These are phyloP conservation scores for Phoenoteleia sp. DNA, from an alignment of 2,888 invertebrate species.

Conservation along the genomic window DNA sequence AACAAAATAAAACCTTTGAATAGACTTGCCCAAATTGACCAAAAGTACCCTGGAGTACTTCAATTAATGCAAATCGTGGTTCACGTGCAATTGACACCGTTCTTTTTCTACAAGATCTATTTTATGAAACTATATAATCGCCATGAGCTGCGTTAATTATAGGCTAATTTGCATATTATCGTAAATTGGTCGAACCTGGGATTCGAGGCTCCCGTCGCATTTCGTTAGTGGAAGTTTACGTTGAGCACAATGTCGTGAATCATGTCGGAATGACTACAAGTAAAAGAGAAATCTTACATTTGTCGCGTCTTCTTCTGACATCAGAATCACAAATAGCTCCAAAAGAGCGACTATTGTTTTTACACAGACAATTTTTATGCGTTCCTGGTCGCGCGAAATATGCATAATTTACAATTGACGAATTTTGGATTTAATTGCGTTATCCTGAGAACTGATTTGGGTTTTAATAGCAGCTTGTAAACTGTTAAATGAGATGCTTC, in stretches of 20 bases:
- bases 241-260: slow-evolving; percentile 57
- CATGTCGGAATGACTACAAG: slow-evolving; percentile 36
- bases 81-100: background rate
- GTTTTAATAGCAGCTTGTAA: no score
- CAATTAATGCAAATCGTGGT: slow-evolving; percentile 15
- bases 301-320: slow-evolving; percentile 33
- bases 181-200: slow-evolving; percentile 41
- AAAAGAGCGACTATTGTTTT: background rate
- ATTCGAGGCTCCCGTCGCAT: background rate
- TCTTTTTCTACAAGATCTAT: slow-evolving; percentile 46
- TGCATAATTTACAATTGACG: background rate
- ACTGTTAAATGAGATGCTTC: no score
- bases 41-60: background rate
- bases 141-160: slow-evolving; percentile 58
- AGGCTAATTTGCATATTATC: slow-evolving; percentile 48
- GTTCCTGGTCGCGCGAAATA: background rate
- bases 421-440: background rate
- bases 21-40: no score
- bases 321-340: slow-evolving; percentile 51
- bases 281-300: slow-evolving; percentile 51
- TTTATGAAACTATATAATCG: slow-evolving; percentile 58
- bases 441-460: no score
- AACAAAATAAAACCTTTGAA: slow-evolving; percentile 13
- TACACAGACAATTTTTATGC: background rate
- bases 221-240: slow-evolving; percentile 52